These are phyloP conservation scores for Grammomys dolichurus DNA, from an alignment of 2,113 vertebrate genomes.

Conservation along the genomic window DNA sequence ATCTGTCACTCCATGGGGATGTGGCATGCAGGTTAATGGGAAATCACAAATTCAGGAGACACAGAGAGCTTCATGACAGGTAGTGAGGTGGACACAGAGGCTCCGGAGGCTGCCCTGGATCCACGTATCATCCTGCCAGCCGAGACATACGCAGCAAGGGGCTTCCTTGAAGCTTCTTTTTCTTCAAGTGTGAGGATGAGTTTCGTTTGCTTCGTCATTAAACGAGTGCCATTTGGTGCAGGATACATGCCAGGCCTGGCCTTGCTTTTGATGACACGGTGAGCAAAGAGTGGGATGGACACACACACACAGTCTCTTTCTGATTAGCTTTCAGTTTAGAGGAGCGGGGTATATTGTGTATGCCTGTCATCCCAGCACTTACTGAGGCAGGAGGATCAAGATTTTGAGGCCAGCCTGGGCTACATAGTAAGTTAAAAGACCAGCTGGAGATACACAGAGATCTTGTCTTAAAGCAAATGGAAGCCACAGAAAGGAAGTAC, in stretches of 20 bases:
- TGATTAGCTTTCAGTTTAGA: background rate
- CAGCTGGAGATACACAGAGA: background rate
- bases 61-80: background rate
- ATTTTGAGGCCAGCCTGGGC: background rate
- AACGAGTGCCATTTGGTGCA: too few species aligned
- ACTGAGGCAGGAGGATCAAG: background rate
- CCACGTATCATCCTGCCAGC: background rate
- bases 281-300: background rate
- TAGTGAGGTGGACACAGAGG: background rate
- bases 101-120: background rate
- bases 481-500: background rate
- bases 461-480: background rate
- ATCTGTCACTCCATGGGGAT: fast-evolving
- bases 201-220: background rate
- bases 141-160: background rate
- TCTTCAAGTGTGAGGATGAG: background rate
- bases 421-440: background rate
- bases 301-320: background rate
- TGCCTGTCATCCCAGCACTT: background rate
- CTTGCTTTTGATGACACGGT: too few species aligned
- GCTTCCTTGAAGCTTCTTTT: background rate
- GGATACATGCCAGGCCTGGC: background rate
- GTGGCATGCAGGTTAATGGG: fast-evolving
- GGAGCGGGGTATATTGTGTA: background rate
- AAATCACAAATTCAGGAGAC: background rate